Base-by-base conservation (phyloP, 2,113 vertebrate species). In the Eidolon helvum region DNA sequence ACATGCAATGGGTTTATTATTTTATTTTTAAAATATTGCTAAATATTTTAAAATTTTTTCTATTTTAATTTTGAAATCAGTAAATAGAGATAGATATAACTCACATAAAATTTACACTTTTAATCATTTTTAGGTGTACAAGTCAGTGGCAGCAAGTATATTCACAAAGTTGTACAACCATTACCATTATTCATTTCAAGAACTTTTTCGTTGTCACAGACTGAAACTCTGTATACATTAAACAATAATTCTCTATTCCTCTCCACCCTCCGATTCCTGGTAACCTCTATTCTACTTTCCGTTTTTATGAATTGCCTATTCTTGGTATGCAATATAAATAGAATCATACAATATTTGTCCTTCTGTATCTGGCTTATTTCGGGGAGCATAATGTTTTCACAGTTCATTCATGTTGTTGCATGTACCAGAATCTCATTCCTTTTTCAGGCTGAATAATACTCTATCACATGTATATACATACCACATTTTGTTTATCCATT, bases 61-160 rank as follows among this genome's bases (percentile, higher is more conserved):
- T 28, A 87, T 87, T 87, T 80, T 61, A 87, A 89, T 88, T 92
- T 97, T 78, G 38, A 95, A 93, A 74, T 84, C 0, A 2, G 15
- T 63, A 94, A 88, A 74, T 79, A 66, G 18, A 79, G 28, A 59
- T 10, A 68, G 45, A 68, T 63, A 48, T 35, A 82, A 71, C 4
- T 77, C 68, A 90, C 5, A 26, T 63, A n/a, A 80, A 80, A 86
- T 35, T 53, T 45, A 69, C 33, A n/a, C 30, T 89, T 92, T 72
- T 66, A 59, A 19, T 57, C 4, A 35, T 45, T 83, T 95, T 89
- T 80, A 55, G 11, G 30, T 55, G 15, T 63, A 43, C 10, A 10
- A 79, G 68, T 85, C 79, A 68, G 40, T 28, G 22, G 48, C 8
- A 50, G 18, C 45, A 43, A 38, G 12, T 35, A 22, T 38, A 79